These are phyloP conservation scores for Trichogramma pretiosum DNA, from an alignment of 1,140 invertebrate species.

Conservation along the genomic window DNA sequence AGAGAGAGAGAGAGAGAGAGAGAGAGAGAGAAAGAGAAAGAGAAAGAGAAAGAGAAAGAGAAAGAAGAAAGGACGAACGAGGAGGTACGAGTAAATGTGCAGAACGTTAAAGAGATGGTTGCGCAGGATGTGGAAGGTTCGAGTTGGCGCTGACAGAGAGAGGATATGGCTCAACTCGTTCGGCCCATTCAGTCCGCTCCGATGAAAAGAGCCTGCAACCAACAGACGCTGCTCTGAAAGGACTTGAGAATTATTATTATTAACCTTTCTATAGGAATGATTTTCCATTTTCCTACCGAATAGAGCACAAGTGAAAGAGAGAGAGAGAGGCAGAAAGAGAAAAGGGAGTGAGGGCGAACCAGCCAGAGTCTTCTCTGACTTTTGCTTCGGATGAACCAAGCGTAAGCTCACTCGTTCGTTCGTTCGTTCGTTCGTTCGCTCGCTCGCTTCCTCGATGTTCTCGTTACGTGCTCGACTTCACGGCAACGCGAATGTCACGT, in stretches of 20 bases:
- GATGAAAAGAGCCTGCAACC: slow-evolving; percentile 34
- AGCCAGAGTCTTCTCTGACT: slow-evolving; percentile 8
- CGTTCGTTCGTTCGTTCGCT: too few relatives aligned
- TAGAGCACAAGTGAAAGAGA: too few relatives aligned
- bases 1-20: neutral
- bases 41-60: neutral
- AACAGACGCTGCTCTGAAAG: slow-evolving; percentile 35
- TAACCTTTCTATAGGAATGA: slow-evolving; percentile 41
- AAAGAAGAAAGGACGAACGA: slow-evolving; percentile 11
- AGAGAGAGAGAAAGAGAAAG: neutral
- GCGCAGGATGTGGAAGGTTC: neutral
- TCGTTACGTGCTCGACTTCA: neutral
- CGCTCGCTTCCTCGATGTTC: neutral
- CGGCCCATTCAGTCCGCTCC: slow-evolving; percentile 35
- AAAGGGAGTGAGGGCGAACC: too few relatives aligned
- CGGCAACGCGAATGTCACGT: slow-evolving; percentile 7
- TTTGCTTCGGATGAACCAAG: slow-evolving; percentile 19
- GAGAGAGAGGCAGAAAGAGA: too few relatives aligned
- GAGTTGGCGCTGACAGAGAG: slow-evolving; percentile 1
- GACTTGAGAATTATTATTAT: slow-evolving; percentile 42
- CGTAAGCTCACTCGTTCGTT: slow-evolving; percentile 13
- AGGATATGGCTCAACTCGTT: slow-evolving; percentile 41
- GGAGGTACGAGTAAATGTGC: neutral
- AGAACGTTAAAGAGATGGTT: too few relatives aligned
- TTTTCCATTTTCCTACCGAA: slow-evolving; percentile 34